Conservation (phyloP, 2,888 invertebrate genomes). For the Rhagonycha fulva region DNA sequence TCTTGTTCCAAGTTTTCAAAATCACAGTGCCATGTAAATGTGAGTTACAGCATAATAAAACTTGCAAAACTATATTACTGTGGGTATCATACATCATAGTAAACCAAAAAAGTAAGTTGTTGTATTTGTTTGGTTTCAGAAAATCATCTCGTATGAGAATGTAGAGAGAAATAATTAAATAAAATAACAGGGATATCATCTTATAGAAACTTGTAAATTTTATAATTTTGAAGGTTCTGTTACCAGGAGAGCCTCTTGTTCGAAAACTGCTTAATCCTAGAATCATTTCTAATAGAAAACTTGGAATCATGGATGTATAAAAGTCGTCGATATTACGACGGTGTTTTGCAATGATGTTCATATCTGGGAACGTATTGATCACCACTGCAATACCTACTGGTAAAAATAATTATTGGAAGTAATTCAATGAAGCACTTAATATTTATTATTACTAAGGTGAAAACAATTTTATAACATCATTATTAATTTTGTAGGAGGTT, state of each 20-base stretch:
- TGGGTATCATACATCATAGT: not conserved
- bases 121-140: not conserved
- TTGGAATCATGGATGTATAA: not conserved
- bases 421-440: too few relatives aligned
- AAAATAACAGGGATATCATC: not conserved
- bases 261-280: not conserved
- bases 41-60: not conserved
- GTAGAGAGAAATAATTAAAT: not conserved
- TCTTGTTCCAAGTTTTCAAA: not conserved
- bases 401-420: too few relatives aligned
- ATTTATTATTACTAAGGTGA: too few relatives aligned
- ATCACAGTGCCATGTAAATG: not conserved
- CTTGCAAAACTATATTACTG: not conserved
- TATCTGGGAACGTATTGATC: not conserved
- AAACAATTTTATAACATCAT: too few relatives aligned
- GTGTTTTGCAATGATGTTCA: not conserved
- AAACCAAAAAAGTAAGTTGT: not conserved
- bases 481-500: too few relatives aligned
- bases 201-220: not conserved
- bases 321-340: not conserved
- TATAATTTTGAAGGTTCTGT: not conserved
- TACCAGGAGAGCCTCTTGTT: not conserved
- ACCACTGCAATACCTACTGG: too few relatives aligned
- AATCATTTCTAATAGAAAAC: not conserved
- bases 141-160: not conserved